phyloP scores from a whole-genome alignment of 1,140 invertebrate species.

The Macrobrachium nipponense region DNA sequence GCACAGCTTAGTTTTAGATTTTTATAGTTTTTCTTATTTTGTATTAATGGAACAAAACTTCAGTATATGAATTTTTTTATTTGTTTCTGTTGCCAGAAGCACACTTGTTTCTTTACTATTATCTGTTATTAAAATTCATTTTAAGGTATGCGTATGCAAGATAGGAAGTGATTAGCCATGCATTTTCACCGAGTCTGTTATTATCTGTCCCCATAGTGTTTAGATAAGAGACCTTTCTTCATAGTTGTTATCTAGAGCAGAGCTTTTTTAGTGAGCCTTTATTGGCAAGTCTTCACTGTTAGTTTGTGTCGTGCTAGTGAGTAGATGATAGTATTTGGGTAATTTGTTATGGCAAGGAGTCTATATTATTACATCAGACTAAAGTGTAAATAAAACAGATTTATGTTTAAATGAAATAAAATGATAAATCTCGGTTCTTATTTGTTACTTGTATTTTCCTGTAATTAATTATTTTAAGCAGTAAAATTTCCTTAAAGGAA shows the following conservation, averaged over 20 bases:
- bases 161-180: slow-evolving; percentile 24
- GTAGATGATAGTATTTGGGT: slow-evolving; percentile 59
- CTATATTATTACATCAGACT: slow-evolving; percentile 59
- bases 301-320: slow-evolving; percentile 59
- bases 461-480: no score
- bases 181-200: slow-evolving; percentile 49
- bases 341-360: slow-evolving; percentile 61
- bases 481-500: no score
- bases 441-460: no score
- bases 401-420: slow-evolving; percentile 59
- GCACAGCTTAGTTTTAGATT: slow-evolving; percentile 41
- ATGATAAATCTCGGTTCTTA: slow-evolving; percentile 28
- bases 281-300: slow-evolving; percentile 50
- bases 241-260: slow-evolving; percentile 53
- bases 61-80: slow-evolving; percentile 7
- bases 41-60: background rate
- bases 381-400: slow-evolving; percentile 54
- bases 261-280: slow-evolving; percentile 53
- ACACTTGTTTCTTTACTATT: slow-evolving; percentile 15
- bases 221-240: slow-evolving; percentile 43
- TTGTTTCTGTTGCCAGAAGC: slow-evolving; percentile 13
- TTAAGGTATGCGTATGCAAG: slow-evolving; percentile 28
- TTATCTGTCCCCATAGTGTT: slow-evolving; percentile 50
- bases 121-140: slow-evolving; percentile 13
- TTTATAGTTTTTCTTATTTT: slow-evolving; percentile 29